Percentiles rank a stretch among this genome's conserved stretches.
These are phyloP conservation scores for Hapalemur alaotrensis DNA, from an alignment of 2,797 vertebrate genomes.

Conservation along the genomic window DNA sequence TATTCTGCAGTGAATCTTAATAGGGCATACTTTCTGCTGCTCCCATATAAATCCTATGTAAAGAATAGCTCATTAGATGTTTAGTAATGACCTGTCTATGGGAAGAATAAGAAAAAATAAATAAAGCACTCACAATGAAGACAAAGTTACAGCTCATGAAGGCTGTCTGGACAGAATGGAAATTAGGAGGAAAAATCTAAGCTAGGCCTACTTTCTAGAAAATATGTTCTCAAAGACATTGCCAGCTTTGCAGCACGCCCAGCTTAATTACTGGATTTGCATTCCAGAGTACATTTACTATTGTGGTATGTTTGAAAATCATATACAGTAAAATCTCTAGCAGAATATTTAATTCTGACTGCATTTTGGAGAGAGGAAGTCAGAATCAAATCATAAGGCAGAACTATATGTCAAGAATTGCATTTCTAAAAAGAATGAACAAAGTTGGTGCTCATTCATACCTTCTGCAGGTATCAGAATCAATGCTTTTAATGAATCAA, in stretches of 20 bases:
- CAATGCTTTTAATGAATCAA: not conserved
- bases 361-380: not conserved
- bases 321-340: constrained; percentile 5
- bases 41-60: not conserved
- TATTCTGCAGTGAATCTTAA: constrained; percentile 9
- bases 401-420: not conserved
- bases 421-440: not conserved
- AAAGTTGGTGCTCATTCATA: not conserved
- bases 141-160: not conserved
- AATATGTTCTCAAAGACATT: constrained; percentile 47
- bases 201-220: constrained; percentile 26
- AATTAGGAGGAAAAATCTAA: constrained; percentile 44
- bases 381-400: not conserved
- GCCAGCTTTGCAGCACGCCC: not conserved
- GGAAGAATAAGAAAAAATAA: constrained; percentile 21
- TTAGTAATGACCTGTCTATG: constrained; percentile 7
- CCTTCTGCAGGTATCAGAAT: not conserved
- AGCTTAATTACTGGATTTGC: constrained; percentile 57
- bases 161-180: constrained; percentile 42
- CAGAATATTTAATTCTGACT: not conserved
- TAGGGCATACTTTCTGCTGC: not conserved
- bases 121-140: constrained; percentile 11
- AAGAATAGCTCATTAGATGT: constrained; percentile 51
- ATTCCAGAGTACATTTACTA: constrained; percentile 25
- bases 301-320: constrained; percentile 13